A percentile compares a stretch with the other conserved stretches of the same genome.
Conservation (phyloP, 1,140 invertebrate species). For the Drosophila littoralis region DNA sequence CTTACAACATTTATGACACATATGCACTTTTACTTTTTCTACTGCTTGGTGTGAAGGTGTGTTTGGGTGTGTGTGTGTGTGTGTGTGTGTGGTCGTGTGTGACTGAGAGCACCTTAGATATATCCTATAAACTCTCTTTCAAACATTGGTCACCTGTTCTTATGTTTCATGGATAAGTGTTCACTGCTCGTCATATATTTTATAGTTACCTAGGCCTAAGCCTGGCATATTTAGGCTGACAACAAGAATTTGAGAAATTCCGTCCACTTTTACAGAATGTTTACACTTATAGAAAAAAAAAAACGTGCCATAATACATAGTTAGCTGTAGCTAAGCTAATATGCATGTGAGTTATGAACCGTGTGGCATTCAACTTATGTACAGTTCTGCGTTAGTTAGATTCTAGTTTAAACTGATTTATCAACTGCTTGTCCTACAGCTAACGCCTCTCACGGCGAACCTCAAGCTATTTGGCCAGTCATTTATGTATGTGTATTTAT, state of each 20-base stretch:
- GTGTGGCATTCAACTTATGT: conserved; percentile 40
- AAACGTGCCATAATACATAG: background rate
- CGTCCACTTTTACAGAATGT: background rate
- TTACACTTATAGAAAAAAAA: conserved; percentile 1
- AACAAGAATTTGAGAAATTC: background rate
- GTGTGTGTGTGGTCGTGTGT: conserved; percentile 11
- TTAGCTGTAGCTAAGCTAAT: conserved; percentile 7
- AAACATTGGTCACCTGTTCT: conserved; percentile 11
- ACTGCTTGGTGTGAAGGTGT: conserved; percentile 20
- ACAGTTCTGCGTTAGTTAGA: conserved; percentile 29
- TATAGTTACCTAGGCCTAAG: background rate
- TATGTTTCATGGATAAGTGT: background rate
- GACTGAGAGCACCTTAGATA: conserved; percentile 4
- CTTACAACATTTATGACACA: conserved; percentile 69
- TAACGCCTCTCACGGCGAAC: conserved; percentile 10
- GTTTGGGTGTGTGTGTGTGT: conserved; percentile 23
- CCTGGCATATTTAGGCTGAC: background rate
- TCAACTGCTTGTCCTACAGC: conserved; percentile 20
- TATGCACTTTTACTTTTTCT: conserved; percentile 33
- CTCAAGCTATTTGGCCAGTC: conserved; percentile 10
- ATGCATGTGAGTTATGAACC: conserved; percentile 1
- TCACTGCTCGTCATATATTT: conserved; percentile 1
- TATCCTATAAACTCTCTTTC: background rate
- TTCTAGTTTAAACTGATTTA: conserved; percentile 26
- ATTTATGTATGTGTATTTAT: conserved; percentile 13